Base-by-base conservation (phyloP, 2,797 vertebrate species). In the Microctenopoma lineatum region DNA sequence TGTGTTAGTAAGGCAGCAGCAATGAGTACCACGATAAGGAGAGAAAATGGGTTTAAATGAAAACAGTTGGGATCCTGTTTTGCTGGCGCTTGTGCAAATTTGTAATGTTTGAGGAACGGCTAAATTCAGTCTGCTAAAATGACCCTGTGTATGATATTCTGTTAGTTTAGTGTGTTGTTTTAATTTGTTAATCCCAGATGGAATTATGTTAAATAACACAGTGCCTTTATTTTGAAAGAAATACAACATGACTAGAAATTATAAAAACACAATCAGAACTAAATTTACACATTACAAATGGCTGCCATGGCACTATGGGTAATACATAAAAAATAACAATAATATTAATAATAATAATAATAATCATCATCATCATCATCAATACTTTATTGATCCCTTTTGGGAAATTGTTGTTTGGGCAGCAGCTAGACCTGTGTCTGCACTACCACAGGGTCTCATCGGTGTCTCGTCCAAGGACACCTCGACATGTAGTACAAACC, bases 41-140 rank as follows among this genome's bases (percentile, higher is more conserved):
- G 3, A 52, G 21, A 46, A 51, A 38, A 53, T 11, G 27, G 16
- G 16, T 34, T 41, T 1, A 32, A 61, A 21, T 45, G 4, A 55
- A 61, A 38, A 56, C 2, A 42, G 10, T 51, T 0, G 51, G 65
- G 39, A 57, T 34, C 12, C 41, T 48, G 26, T 15, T 67, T 3
- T 58, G 8, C 18, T 5, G 44, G 44, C 45, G 27, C 14, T 4
- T 21, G 32, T 15, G 21, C 27, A 38, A 2, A 5, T 25, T 42
- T 52, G 29, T 52, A 38, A 50, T 34, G 59, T 70, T 38, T 59
- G 46, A 66, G 13, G 15, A 67, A n/a, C n/a, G n/a, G n/a, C n/a
- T n/a, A n/a, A n/a, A n/a, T n/a, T n/a, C n/a, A n/a, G 16, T 25
- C 21, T 25, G 10, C 16, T n/a, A 15, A 51, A 76, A 61, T 5